Conservation (phyloP, 2,797 vertebrate species). For the Avahi laniger region DNA sequence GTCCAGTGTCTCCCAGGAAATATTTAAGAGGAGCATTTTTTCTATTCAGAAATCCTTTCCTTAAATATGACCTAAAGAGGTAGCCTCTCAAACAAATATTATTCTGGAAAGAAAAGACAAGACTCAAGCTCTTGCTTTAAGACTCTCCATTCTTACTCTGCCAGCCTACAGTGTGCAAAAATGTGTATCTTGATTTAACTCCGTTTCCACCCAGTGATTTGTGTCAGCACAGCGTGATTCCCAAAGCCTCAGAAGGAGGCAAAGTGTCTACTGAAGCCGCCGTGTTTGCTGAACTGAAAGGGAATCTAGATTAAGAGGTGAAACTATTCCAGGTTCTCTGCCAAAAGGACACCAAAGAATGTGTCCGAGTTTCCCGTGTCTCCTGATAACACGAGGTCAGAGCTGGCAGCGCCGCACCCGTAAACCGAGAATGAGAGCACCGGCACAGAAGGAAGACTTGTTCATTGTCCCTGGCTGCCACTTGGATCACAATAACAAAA, state of each 20-base stretch:
- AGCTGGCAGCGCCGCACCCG: not conserved
- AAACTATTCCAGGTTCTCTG: not conserved
- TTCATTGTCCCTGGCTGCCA: not conserved
- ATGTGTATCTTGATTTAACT: not conserved
- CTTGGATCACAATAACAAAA: not conserved
- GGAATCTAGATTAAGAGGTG: slow-evolving; percentile 12
- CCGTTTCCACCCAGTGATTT: too few relatives aligned
- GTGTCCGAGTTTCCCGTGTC: slow-evolving; percentile 17
- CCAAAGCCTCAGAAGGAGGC: too few relatives aligned
- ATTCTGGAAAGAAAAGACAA: not conserved
- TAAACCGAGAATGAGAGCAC: slow-evolving; percentile 43
- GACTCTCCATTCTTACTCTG: too few relatives aligned
- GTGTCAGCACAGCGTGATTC: accelerated
- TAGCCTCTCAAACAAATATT: not conserved
- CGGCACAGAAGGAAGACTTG: not conserved
- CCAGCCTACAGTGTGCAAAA: not conserved
- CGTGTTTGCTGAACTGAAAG: not conserved
- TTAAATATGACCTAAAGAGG: not conserved
- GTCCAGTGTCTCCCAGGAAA: not conserved
- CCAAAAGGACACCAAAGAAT: slow-evolving; percentile 32
- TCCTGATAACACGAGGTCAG: slow-evolving; percentile 28
- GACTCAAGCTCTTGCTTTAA: not conserved
- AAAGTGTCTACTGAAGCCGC: not conserved
- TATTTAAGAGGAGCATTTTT: not conserved
- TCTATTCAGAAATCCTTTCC: not conserved